Evolutionary conservation across 30 jellyfish, hydroid and myxozoan species (phyloP), one percentile per base, ranked within the genome.

Genomic region (Catostylus mosaicus): DNA sequence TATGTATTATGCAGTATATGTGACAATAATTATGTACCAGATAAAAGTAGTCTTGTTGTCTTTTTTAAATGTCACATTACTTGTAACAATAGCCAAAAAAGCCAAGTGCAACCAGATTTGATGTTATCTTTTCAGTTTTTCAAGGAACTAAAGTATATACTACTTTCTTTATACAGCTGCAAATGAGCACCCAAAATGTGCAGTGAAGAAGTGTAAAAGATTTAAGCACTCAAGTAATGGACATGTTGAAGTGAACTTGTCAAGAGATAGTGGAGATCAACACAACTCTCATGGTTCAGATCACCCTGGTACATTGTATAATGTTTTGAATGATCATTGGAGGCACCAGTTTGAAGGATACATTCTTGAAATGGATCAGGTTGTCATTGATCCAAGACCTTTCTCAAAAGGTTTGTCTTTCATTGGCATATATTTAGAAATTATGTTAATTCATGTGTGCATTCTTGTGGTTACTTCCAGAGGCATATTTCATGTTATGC

Each of bases 321-420:
- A 80, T 10, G 89, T 84, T 37, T 48, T 92, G 92, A 92, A 92
- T 63, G 85, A 74, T 48, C 95, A 92, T 47, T 92, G 96, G 98
- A 79, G 51, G 47, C 86, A 67, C 8, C 95, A 65, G 66, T 92
- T 92, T 76, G 47, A 61, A 18, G 91, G 86, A 29, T 85, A 67
- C 46, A 46, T 92, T 27, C 92, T 92, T 19, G 65, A 84, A 50
- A 26, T 27, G 9, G 90, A 92, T 18, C 96, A 87, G 70, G 92
- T 92, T 61, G 75, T 59, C 22, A 63, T 92, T 3, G 98, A 86
- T 11, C 89, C 85, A 9, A 54, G 90, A 57, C 86, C 96, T 11
- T 73, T 92, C 33, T 96, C 94, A 1, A 92, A 85, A 81, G 98
- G 98, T 91, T 30, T 14, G 68, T 45, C n/a, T n/a, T n/a, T n/a